Evolutionary conservation across 2,888 invertebrate species (phyloP), one percentile per base, ranked within the genome.

Genomic region (Cerceris ruficornis): DNA sequence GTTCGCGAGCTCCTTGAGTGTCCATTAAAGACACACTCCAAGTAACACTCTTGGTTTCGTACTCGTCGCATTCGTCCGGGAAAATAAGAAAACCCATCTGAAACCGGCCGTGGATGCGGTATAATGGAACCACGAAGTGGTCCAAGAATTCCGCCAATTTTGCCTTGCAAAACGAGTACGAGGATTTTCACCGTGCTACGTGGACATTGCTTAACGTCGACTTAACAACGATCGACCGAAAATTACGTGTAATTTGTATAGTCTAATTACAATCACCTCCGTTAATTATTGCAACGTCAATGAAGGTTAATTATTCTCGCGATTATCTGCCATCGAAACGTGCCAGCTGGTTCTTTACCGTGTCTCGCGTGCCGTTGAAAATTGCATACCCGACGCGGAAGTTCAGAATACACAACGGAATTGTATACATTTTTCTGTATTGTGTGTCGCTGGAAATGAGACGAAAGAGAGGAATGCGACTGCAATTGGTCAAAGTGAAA

Each of bases 31-130:
- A 70, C 65, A 57, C 60, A 28, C 65, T 70, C 58, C 41, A 17
- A 13, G 58, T 57, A 67, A 76, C 61, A 68, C 74, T 78, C 75
- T 81, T 74, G 67, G 62, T 73, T 73, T 83, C 83, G 70, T 59
- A 61, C 49, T 28, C 54, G 55, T 57, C 61, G 61, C 50, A 41
- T 42, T 60, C 50, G 46, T 61, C 66, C 41, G 17, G 6, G n/a
- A n/a, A 58, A 68, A 49, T 49, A 64, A 13, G 7, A 61, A 43
- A 43, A 43, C 46, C 9, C 28, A 15, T 14, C 46, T 13, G 42
- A 28, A 46, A 43, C 6, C 7, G 42, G 55, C 60, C 15, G 4
- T 11, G 42, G 55, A 50, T 58, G 61, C 50, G 54, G n/a, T 58
- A 17, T 28, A 59, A 41, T 15, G 43, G 52, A 69, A 69, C 14